Evolutionary conservation across 2,797 vertebrate genomes (phyloP).

Genomic region (Phoxinus dragarum): DNA sequence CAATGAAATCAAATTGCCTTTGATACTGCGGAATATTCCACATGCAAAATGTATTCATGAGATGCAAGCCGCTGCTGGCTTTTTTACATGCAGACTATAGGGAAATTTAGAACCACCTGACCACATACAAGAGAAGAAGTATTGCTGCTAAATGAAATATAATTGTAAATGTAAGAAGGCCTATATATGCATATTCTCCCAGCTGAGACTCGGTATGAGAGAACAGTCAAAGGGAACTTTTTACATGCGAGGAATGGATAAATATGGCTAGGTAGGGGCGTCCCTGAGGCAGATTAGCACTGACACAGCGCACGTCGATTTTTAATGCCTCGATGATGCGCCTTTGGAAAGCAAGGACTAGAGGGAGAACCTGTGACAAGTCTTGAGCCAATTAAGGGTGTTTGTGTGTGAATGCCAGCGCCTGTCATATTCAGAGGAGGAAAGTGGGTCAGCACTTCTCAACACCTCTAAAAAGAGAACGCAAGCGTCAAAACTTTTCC

Average conservation of each 20-base stretch:
- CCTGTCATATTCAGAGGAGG: slow-evolving; percentile 60
- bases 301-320: slow-evolving; percentile 63
- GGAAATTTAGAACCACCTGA: slow-evolving; percentile 32
- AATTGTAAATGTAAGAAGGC: slow-evolving; percentile 33
- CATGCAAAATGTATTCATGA: slow-evolving; percentile 38
- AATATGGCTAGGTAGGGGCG: slow-evolving; percentile 41
- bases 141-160: slow-evolving; percentile 24
- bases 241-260: slow-evolving; percentile 35
- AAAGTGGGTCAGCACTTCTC: slow-evolving; percentile 71
- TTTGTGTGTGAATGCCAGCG: slow-evolving; percentile 63
- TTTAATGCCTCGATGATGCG: slow-evolving; percentile 64
- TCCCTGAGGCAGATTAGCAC: slow-evolving; percentile 41
- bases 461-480: slow-evolving; percentile 50
- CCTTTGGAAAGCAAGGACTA: slow-evolving; percentile 62
- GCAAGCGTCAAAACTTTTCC: slow-evolving; percentile 50
- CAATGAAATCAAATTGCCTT: slow-evolving; percentile 29
- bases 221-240: slow-evolving; percentile 33
- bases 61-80: slow-evolving; percentile 5
- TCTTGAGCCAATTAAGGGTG: slow-evolving; percentile 71
- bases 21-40: slow-evolving; percentile 17
- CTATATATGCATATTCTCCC: slow-evolving; percentile 6
- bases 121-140: not conserved
- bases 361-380: slow-evolving; percentile 67
- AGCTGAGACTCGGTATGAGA: not conserved
- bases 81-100: not conserved